Evolutionary conservation across 2,888 invertebrate genomes (phyloP).

Genomic region (Eupithecia subfuscata): DNA sequence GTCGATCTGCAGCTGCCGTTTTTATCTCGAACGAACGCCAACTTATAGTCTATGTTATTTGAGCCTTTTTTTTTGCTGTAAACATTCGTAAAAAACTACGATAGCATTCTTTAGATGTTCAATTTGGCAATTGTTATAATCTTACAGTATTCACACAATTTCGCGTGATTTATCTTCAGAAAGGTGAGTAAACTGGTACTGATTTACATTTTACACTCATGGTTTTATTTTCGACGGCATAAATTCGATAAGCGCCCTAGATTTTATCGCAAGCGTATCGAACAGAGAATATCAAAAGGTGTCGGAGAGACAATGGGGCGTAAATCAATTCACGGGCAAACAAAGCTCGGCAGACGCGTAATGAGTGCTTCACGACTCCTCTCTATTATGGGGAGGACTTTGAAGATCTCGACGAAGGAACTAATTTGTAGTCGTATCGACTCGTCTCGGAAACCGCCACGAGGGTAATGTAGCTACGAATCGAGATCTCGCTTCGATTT

Average conservation of each 20-base stretch:
- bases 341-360: slow-evolving; percentile 64
- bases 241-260: slow-evolving; percentile 47
- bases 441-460: slow-evolving; percentile 61
- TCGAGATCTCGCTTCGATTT: slow-evolving; percentile 54
- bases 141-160: not conserved
- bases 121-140: slow-evolving; percentile 4
- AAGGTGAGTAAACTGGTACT: not conserved
- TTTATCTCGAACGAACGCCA: slow-evolving; percentile 60
- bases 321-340: slow-evolving; percentile 74
- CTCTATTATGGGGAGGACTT: slow-evolving; percentile 68
- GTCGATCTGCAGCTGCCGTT: slow-evolving; percentile 71
- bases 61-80: slow-evolving; percentile 8
- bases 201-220: not conserved
- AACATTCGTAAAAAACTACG: slow-evolving; percentile 51
- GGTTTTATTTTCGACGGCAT: not conserved
- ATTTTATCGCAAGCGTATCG: slow-evolving; percentile 50
- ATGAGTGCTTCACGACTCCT: slow-evolving; percentile 56
- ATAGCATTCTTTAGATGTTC: slow-evolving; percentile 26
- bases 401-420: slow-evolving; percentile 62
- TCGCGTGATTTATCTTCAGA: not conserved
- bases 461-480: slow-evolving; percentile 57
- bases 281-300: slow-evolving; percentile 49
- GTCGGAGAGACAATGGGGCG: slow-evolving; percentile 66
- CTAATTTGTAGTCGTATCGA: slow-evolving; percentile 71
- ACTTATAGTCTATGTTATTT: slow-evolving; percentile 42